These are phyloP conservation scores for Stegastes partitus DNA, from an alignment of 2,113 vertebrate species.

Conservation along the genomic window DNA sequence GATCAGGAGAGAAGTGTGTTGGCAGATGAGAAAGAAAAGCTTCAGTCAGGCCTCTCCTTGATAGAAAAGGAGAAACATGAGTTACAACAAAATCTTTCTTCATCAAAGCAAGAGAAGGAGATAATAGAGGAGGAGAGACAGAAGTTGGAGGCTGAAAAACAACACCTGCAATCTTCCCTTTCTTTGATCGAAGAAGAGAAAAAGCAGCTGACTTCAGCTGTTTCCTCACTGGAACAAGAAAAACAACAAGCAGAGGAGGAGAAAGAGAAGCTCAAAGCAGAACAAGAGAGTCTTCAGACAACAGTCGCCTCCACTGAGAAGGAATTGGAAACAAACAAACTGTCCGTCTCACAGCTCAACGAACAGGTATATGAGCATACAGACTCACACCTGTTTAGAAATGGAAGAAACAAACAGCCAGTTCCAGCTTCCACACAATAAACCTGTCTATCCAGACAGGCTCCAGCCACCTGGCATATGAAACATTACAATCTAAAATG, in stretches of 20 bases:
- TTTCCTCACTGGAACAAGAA: conserved; percentile 71
- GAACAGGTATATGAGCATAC: conserved; percentile 56
- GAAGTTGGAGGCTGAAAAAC: conserved; percentile 50
- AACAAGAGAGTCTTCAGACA: conserved; percentile 53
- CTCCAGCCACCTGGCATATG: background rate
- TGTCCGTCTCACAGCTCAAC: conserved; percentile 46
- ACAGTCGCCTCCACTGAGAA: conserved; percentile 47
- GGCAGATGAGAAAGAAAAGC: conserved; percentile 69
- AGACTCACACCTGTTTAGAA: background rate
- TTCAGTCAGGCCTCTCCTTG: conserved; percentile 32
- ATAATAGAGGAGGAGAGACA: conserved; percentile 44
- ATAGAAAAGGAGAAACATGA: conserved; percentile 52
- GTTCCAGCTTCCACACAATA: background rate
- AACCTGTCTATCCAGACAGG: background rate
- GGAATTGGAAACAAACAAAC: conserved; percentile 55
- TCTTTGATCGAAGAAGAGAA: conserved; percentile 59
- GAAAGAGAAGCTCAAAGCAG: conserved; percentile 64
- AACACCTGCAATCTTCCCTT: conserved; percentile 50
- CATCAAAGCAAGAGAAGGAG: conserved; percentile 51
- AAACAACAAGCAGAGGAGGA: conserved; percentile 72
- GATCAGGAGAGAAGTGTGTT: conserved; percentile 40
- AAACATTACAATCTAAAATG: background rate
- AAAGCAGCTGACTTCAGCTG: conserved; percentile 42
- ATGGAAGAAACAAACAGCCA: too few relatives aligned
- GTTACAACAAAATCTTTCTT: conserved; percentile 38